A percentile compares a stretch with the other conserved stretches of the same genome.
phyloP scores from a whole-genome alignment of 2,113 vertebrate genomes.

The Melanerpes aurifrons region DNA sequence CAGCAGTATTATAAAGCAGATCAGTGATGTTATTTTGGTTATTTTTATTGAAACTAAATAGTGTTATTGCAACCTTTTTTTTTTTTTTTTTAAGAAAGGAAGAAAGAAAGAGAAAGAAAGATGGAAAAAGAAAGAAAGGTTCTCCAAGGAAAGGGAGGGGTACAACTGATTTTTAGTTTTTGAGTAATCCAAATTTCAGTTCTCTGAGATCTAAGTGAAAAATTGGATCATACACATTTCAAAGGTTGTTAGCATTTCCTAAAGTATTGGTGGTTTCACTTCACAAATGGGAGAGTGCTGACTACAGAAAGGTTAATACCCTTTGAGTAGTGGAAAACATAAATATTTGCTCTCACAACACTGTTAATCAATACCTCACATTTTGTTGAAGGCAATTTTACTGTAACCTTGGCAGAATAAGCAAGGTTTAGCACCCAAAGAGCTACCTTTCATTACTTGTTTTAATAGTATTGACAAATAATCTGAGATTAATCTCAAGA shows the following conservation, averaged over 20 bases:
- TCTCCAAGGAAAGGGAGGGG: background rate
- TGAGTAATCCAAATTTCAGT: background rate
- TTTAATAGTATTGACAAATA: background rate
- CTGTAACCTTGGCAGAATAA: background rate
- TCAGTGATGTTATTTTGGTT: background rate
- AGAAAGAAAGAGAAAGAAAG: background rate
- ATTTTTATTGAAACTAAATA: background rate
- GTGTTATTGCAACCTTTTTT: background rate
- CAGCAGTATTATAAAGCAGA: background rate
- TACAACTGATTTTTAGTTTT: background rate
- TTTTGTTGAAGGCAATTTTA: background rate
- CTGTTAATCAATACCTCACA: background rate
- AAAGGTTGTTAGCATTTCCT: background rate
- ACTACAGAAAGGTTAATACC: background rate
- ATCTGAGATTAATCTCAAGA: background rate
- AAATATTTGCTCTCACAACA: background rate
- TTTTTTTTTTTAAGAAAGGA: too few relatives aligned
- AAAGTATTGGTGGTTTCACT: background rate
- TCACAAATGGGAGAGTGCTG: background rate
- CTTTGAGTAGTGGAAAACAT: background rate
- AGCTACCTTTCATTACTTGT: background rate
- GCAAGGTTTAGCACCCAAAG: background rate
- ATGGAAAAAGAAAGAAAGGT: background rate
- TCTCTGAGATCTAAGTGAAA: background rate
- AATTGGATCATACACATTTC: background rate